Percentiles rank a stretch among this genome's conserved stretches.
Conservation (phyloP, 2,797 vertebrate species). For the Helicolenus hilgendorfi region DNA sequence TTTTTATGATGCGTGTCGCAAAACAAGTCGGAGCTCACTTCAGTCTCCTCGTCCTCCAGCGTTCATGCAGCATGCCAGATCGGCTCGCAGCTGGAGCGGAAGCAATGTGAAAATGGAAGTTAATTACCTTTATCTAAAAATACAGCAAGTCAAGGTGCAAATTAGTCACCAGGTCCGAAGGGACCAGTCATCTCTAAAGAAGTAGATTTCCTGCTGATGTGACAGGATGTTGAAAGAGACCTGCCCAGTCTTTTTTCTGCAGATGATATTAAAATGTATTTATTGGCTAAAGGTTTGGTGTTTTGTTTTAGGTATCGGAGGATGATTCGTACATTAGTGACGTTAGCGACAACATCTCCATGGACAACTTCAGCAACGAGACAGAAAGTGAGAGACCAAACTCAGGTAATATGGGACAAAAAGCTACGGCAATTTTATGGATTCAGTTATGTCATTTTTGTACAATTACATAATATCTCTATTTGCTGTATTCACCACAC, state of each 20-base stretch:
- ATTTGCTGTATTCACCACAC: neutral
- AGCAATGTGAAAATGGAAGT: constrained; percentile 74
- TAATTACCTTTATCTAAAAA: constrained; percentile 86
- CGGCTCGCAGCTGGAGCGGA: constrained; percentile 56
- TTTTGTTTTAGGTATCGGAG: constrained; percentile 92
- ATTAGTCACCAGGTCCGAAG: constrained; percentile 50
- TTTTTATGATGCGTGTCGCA: neutral
- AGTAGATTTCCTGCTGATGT: constrained; percentile 45
- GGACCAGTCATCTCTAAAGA: constrained; percentile 39
- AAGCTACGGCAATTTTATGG: neutral
- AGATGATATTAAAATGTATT: constrained; percentile 24
- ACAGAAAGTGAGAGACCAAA: constrained; percentile 89
- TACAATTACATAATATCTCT: neutral
- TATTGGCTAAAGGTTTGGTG: constrained; percentile 29
- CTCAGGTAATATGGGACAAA: constrained; percentile 66
- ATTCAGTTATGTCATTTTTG: neutral
- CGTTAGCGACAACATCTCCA: constrained; percentile 97
- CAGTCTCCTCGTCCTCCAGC: neutral
- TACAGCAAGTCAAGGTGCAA: constrained; percentile 63
- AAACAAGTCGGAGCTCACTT: constrained; percentile 20
- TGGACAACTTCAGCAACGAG: constrained; percentile 96
- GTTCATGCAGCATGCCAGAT: constrained; percentile 22
- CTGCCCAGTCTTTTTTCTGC: constrained; percentile 3
- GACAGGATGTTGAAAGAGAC: constrained; percentile 67
- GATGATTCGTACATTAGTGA: constrained; percentile 98